These are phyloP conservation scores for Bombus pascuorum DNA, from an alignment of 1,140 invertebrate species.

Conservation along the genomic window DNA sequence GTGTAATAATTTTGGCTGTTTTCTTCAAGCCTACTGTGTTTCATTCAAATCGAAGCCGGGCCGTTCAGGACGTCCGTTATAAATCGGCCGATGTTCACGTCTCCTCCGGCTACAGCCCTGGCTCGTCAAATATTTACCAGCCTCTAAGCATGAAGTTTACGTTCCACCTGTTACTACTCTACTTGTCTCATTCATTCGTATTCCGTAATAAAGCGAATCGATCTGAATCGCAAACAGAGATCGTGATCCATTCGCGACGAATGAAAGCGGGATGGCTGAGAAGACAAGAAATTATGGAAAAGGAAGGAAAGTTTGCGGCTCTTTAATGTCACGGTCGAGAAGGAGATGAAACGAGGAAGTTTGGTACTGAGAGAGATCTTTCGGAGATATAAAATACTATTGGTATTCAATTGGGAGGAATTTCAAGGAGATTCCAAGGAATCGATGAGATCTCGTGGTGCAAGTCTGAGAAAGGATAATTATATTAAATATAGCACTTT, in stretches of 20 bases:
- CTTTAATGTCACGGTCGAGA: not conserved
- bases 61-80: not conserved
- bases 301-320: not conserved
- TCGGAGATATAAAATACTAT: not conserved
- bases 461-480: not conserved
- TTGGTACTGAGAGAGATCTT: not conserved
- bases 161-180: slow-evolving; percentile 63
- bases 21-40: too few relatives aligned
- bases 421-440: not conserved
- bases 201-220: slow-evolving; percentile 5
- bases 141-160: slow-evolving; percentile 63
- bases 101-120: not conserved
- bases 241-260: not conserved
- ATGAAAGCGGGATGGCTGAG: not conserved
- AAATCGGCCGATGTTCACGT: slow-evolving; percentile 24
- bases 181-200: not conserved
- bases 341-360: not conserved
- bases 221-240: not conserved
- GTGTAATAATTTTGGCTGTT: too few relatives aligned
- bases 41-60: not conserved
- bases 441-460: not conserved
- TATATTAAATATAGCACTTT: not conserved
- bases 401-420: not conserved
- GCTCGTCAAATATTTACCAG: slow-evolving; percentile 64
- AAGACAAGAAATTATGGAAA: not conserved